A percentile compares a stretch with the other conserved stretches of the same genome.
These are phyloP conservation scores for Bombus breviceps DNA, from an alignment of 1,140 invertebrate genomes.

Conservation along the genomic window DNA sequence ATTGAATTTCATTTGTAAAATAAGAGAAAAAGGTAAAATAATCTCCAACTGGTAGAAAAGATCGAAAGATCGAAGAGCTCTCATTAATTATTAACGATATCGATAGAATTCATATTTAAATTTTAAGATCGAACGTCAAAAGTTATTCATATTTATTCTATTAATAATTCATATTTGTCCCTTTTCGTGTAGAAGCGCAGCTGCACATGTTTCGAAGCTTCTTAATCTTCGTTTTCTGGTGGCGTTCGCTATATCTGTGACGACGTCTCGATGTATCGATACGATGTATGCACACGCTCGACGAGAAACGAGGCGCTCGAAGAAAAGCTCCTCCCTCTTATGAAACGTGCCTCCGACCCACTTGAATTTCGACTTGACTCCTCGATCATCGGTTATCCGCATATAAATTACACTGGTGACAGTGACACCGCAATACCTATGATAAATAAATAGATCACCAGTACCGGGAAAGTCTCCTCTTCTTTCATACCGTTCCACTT, in stretches of 20 bases:
- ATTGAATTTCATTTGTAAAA: too few species aligned
- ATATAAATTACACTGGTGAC: conserved; percentile 42
- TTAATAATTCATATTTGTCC: conserved; percentile 1
- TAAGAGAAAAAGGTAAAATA: too few species aligned
- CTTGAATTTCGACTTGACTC: conserved; percentile 32
- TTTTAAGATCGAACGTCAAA: not conserved
- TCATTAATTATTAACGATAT: not conserved
- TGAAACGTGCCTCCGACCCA: conserved; percentile 7
- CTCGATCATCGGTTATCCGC: conserved; percentile 28
- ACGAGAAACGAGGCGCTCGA: not conserved
- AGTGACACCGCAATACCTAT: conserved; percentile 19
- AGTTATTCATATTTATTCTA: conserved; percentile 16
- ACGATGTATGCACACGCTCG: not conserved
- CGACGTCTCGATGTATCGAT: not conserved
- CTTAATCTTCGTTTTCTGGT: not conserved
- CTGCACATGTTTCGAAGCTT: not conserved
- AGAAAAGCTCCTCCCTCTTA: not conserved
- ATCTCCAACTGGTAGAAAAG: too few species aligned
- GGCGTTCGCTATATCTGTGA: too few species aligned
- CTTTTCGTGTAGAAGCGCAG: too few species aligned
- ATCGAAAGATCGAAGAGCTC: too few species aligned
- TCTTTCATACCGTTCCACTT: conserved; percentile 3
- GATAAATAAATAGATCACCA: conserved; percentile 42
- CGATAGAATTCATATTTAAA: not conserved
- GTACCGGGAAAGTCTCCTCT: not conserved